Base-by-base conservation (phyloP, 2,113 vertebrate genomes). In the Poecile atricapillus region DNA sequence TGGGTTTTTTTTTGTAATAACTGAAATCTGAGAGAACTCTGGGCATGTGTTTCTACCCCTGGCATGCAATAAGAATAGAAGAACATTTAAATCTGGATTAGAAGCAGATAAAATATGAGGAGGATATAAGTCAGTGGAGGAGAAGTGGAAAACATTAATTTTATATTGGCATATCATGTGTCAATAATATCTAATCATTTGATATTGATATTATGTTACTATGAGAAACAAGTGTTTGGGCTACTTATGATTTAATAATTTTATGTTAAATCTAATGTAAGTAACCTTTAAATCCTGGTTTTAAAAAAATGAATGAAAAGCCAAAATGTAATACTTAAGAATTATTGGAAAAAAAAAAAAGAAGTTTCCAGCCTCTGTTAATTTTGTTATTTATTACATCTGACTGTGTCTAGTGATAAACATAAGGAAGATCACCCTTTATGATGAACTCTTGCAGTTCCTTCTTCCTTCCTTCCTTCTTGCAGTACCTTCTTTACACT, bases 241-340 rank as follows among this genome's bases (percentile, higher is more conserved):
- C 24, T 79, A 21, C 6, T 82, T 78, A 24, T 7, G 11, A 25
- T 50, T 4, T 21, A 30, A 77, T 30, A 35, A 24, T 74, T 82
- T 56, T 18, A 25, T 44, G 10, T 28, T 47, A 62, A 27, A 62
- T 58, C 2, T 70, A 85, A 52, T 18, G 5, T 33, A 68, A 89
- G 41, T n/a, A 0, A 4, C 53, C 23, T 28, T 63, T n/a, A 59
- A 71, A 52, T n/a, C 4, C 13, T 77, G 11, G 3, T 10, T 87
- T 83, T 65, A 41, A 67, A 9, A 53, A 23, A 53, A 53, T 13
- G 3, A 76, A 44, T 3, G 2, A 70, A 23, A 14, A 24, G 9
- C 24, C 3, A 28, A 63, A 86, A 43, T 1, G 0, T 35, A 58
- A 33, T 58, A 31, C 1, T n/a, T 73, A 2, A 41, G 2, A 2